Percentiles rank a stretch among this genome's conserved stretches.
phyloP scores from a whole-genome alignment of 2,888 invertebrate species.

The Plebejus melissa region DNA sequence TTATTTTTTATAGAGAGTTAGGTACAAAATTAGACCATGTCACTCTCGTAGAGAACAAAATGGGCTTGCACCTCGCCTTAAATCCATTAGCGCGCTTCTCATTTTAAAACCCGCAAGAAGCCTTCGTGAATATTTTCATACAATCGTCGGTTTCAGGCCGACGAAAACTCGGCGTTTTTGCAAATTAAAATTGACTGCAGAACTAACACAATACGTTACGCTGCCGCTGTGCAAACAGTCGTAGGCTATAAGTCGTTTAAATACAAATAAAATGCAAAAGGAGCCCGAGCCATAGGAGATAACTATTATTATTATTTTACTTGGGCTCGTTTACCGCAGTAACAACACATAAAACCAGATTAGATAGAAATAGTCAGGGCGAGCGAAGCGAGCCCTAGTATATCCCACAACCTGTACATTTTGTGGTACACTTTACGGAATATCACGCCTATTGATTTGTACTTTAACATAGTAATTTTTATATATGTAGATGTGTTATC shows the following conservation, averaged over 20 bases:
- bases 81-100: neutral
- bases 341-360: neutral
- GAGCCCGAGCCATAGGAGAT: neutral
- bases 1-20: no score
- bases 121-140: neutral
- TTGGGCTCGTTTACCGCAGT: neutral
- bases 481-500: no score
- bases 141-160: neutral
- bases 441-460: no score
- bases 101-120: neutral
- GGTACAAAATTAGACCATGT: no score
- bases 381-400: no score
- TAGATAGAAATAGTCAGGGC: no score
- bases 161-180: neutral
- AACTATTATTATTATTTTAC: neutral
- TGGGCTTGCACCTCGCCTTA: neutral
- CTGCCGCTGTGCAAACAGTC: neutral
- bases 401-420: no score
- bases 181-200: slow-evolving; percentile 2
- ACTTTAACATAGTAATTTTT: no score
- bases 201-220: slow-evolving; percentile 4
- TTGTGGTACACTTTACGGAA: no score
- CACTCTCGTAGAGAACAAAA: no score
- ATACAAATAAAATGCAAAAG: neutral
- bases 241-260: neutral